Evolutionary conservation across 2,888 invertebrate genomes (phyloP).

Genomic region (Drosophila pseudotakahashii): DNA sequence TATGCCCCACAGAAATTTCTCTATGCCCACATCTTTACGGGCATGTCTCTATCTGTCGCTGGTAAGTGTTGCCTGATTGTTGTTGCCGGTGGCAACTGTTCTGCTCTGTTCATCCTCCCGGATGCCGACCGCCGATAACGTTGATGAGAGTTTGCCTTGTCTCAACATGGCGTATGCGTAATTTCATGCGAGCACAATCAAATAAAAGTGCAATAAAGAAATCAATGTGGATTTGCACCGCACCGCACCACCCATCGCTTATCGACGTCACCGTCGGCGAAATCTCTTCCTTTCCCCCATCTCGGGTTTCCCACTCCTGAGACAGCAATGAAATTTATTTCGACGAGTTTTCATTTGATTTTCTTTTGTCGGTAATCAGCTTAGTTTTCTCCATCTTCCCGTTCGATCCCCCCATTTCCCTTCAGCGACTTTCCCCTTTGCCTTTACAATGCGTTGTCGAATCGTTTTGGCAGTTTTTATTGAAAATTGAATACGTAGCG

Average conservation of each 20-base stretch:
- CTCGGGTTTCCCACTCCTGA: slow-evolving; percentile 33
- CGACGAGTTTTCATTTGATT: slow-evolving; percentile 66
- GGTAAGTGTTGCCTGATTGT: slow-evolving; percentile 64
- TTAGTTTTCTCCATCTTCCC: slow-evolving; percentile 53
- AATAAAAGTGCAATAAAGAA: slow-evolving; percentile 79
- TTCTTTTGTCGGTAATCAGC: slow-evolving; percentile 65
- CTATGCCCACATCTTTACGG: slow-evolving; percentile 18
- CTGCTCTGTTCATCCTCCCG: slow-evolving; percentile 11
- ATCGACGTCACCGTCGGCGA: slow-evolving; percentile 23
- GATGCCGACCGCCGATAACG: slow-evolving; percentile 64
- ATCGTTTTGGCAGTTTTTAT: slow-evolving; percentile 56
- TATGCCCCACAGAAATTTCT: slow-evolving; percentile 5
- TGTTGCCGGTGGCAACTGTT: slow-evolving; percentile 43
- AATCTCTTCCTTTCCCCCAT: slow-evolving; percentile 8
- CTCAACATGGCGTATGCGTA: slow-evolving; percentile 76
- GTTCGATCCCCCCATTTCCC: background rate
- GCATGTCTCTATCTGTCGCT: slow-evolving; percentile 36
- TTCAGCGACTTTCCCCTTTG: slow-evolving; percentile 15
- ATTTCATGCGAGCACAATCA: slow-evolving; percentile 75
- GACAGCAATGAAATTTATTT: slow-evolving; percentile 60
- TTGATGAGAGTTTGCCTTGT: slow-evolving; percentile 73
- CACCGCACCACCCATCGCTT: slow-evolving; percentile 4
- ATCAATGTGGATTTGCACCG: slow-evolving; percentile 71
- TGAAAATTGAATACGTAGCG: slow-evolving; percentile 68
- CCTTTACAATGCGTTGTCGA: slow-evolving; percentile 23